phyloP scores from a whole-genome alignment of 2,113 vertebrate species.

The Circaetus cinerascens region DNA sequence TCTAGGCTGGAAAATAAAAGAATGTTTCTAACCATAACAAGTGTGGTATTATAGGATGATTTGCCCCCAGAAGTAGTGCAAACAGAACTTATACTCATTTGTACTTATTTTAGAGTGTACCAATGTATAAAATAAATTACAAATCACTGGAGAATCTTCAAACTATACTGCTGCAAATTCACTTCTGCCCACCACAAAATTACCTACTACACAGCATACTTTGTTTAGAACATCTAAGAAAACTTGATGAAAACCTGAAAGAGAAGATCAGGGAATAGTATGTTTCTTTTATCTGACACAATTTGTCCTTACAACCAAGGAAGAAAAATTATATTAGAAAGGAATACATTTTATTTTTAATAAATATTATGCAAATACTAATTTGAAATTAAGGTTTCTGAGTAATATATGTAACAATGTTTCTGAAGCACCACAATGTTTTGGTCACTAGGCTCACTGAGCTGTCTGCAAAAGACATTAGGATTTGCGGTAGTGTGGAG shows the following conservation, averaged over 20 bases:
- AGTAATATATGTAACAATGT: not conserved
- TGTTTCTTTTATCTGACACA: not conserved
- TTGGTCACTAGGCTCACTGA: not conserved
- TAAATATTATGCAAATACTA: not conserved
- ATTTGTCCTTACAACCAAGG: not conserved
- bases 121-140: not conserved
- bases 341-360: not conserved
- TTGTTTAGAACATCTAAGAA: not conserved
- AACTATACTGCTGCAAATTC: not conserved
- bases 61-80: not conserved
- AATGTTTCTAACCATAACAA: not conserved
- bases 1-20: not conserved
- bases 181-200: not conserved
- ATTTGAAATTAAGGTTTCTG: not conserved
- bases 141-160: not conserved
- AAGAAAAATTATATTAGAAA: not conserved
- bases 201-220: not conserved
- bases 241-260: not conserved
- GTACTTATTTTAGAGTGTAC: not conserved
- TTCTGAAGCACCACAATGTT: not conserved
- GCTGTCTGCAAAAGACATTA: not conserved
- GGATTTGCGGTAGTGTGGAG: not conserved
- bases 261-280: not conserved
- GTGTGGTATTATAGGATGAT: not conserved
- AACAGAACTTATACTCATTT: not conserved